Percentiles rank a stretch among this genome's conserved stretches.
Evolutionary conservation across 2,797 vertebrate genomes (phyloP).

Genomic region (Sebastes goodei): DNA sequence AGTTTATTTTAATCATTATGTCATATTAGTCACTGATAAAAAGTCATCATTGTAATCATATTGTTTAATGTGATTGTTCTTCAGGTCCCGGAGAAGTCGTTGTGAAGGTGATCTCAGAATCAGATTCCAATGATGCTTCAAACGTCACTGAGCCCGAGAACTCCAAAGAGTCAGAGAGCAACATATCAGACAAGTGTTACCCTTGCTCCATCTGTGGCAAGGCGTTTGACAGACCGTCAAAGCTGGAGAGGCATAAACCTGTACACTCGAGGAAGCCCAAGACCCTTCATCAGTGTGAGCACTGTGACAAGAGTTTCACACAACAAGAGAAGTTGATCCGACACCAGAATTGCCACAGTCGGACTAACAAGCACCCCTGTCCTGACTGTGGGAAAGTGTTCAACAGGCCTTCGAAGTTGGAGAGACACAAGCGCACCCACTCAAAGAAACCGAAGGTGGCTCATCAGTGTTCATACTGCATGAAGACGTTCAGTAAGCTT

Average conservation of each 20-base stretch:
- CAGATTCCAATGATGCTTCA: slow-evolving; percentile 44
- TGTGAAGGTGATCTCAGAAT: slow-evolving; percentile 42
- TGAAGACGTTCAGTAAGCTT: slow-evolving; percentile 67
- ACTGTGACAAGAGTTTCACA: slow-evolving; percentile 65
- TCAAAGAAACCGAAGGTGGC: slow-evolving; percentile 65
- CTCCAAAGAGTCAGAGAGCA: slow-evolving; percentile 6
- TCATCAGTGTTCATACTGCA: slow-evolving; percentile 72
- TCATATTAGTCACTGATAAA: neutral
- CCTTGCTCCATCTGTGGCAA: slow-evolving; percentile 68
- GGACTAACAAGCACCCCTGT: slow-evolving; percentile 72
- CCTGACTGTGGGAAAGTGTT: slow-evolving; percentile 75
- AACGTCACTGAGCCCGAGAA: slow-evolving; percentile 1
- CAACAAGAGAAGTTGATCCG: slow-evolving; percentile 60
- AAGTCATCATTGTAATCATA: neutral
- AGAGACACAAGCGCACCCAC: slow-evolving; percentile 69
- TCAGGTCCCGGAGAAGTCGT: slow-evolving; percentile 41
- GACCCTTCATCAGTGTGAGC: slow-evolving; percentile 48
- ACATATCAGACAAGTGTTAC: slow-evolving; percentile 43
- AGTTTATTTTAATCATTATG: neutral
- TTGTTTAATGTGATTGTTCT: slow-evolving; percentile 5
- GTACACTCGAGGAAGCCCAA: slow-evolving; percentile 59
- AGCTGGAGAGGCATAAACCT: slow-evolving; percentile 64
- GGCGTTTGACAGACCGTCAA: slow-evolving; percentile 67
- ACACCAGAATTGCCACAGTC: slow-evolving; percentile 62
- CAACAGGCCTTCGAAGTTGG: slow-evolving; percentile 70